A percentile compares a stretch with the other conserved stretches of the same genome.
Evolutionary conservation across 2,113 vertebrate species (phyloP).

Genomic region (Hyperopisus bebe): DNA sequence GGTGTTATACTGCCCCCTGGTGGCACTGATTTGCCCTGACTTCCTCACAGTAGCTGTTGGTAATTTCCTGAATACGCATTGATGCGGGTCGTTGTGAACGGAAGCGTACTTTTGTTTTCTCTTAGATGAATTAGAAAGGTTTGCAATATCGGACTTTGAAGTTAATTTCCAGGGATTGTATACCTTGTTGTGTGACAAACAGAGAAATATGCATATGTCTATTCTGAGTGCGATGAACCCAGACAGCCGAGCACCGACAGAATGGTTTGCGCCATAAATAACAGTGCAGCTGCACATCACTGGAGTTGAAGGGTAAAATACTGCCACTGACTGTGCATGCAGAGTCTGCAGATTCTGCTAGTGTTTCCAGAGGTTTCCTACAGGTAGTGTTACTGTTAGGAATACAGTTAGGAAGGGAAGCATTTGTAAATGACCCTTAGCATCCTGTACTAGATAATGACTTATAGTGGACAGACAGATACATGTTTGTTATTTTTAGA

Average conservation of each 20-base stretch:
- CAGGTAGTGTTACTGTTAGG: not conserved
- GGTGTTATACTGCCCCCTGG: not conserved
- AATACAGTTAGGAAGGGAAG: not conserved
- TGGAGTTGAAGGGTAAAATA: not conserved
- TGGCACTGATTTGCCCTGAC: not conserved
- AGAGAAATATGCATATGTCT: not conserved
- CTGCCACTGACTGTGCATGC: not conserved
- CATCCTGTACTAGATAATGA: not conserved
- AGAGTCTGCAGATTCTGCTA: not conserved
- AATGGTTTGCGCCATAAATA: not conserved
- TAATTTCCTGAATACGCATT: not conserved
- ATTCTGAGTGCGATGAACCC: not conserved
- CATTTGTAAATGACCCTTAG: not conserved
- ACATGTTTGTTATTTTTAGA: not conserved
- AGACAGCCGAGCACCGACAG: not conserved
- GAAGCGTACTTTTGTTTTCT: not conserved
- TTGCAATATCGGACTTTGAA: not conserved
- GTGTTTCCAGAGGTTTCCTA: not conserved
- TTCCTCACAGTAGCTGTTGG: not conserved
- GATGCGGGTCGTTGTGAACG: not conserved
- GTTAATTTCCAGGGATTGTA: not conserved
- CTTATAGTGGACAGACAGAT: not conserved
- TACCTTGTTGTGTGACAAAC: not conserved
- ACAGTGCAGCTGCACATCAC: not conserved
- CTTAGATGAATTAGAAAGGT: not conserved